A percentile compares a stretch with the other conserved stretches of the same genome.
These are phyloP conservation scores for Prosapia bicincta DNA, from an alignment of 2,888 invertebrate species.

Conservation along the genomic window DNA sequence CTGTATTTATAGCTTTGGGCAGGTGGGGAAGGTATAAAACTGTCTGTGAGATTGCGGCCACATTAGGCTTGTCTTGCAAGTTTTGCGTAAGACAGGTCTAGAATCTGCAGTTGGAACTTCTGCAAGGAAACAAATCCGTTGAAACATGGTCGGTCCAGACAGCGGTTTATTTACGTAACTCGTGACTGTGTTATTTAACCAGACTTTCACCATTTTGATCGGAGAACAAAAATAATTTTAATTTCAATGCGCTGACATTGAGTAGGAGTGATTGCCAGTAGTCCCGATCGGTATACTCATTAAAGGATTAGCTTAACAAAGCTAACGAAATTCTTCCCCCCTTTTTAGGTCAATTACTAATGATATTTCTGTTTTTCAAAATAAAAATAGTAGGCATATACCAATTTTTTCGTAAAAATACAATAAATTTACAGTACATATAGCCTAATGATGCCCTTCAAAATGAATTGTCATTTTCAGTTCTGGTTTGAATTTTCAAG, in stretches of 20 bases:
- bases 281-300: too few relatives aligned
- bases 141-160: neutral
- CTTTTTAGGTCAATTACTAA: too few relatives aligned
- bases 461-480: too few relatives aligned
- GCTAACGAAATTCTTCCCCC: too few relatives aligned
- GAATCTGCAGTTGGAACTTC: neutral
- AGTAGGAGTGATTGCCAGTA: neutral
- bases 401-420: too few relatives aligned
- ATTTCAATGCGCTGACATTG: neutral
- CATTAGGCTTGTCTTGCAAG: neutral
- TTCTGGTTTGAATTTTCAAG: too few relatives aligned
- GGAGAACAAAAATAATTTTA: neutral
- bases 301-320: too few relatives aligned
- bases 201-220: neutral
- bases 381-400: too few relatives aligned
- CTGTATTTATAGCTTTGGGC: neutral
- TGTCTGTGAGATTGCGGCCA: neutral
- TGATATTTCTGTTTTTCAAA: too few relatives aligned
- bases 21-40: neutral
- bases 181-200: neutral
- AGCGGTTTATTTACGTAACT: neutral
- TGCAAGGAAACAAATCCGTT: neutral
- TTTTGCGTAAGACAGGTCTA: neutral
- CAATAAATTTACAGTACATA: too few relatives aligned
- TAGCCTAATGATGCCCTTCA: too few relatives aligned